These are phyloP conservation scores for Zelleria hepariella DNA, from an alignment of 2,888 invertebrate species.

Conservation along the genomic window DNA sequence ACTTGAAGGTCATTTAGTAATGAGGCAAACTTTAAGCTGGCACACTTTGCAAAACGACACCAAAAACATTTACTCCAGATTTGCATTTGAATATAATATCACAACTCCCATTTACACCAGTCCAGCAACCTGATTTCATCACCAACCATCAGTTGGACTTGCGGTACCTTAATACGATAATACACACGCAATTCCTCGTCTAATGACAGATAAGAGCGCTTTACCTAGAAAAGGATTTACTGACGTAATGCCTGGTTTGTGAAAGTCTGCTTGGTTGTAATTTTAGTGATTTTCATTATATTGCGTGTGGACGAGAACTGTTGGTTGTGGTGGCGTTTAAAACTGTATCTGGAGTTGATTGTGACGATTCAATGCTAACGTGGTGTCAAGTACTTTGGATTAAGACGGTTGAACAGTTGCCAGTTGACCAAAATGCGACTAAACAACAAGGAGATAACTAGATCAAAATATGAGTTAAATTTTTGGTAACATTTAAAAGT, in stretches of 20 bases:
- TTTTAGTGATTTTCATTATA: slow-evolving; percentile 5
- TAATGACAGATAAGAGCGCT: slow-evolving; percentile 5
- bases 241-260: slow-evolving; percentile 2
- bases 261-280: slow-evolving; percentile 1
- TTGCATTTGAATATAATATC: neutral
- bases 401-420: too few species aligned
- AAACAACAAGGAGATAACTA: too few species aligned
- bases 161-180: slow-evolving; percentile 8
- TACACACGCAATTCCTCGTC: slow-evolving; percentile 2
- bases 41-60: neutral
- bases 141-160: slow-evolving; percentile 1
- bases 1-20: neutral
- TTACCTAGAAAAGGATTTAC: slow-evolving; percentile 4
- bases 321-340: neutral
- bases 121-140: slow-evolving; percentile 3
- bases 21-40: neutral
- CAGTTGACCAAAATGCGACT: too few species aligned
- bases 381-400: neutral
- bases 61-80: neutral
- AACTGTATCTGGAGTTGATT: neutral
- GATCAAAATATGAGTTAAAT: too few species aligned
- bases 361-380: neutral
- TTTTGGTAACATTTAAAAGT: too few species aligned
- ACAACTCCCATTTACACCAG: neutral
- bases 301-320: neutral